These are phyloP conservation scores for Neosalanx taihuensis DNA, from an alignment of 2,797 vertebrate genomes.

Conservation along the genomic window DNA sequence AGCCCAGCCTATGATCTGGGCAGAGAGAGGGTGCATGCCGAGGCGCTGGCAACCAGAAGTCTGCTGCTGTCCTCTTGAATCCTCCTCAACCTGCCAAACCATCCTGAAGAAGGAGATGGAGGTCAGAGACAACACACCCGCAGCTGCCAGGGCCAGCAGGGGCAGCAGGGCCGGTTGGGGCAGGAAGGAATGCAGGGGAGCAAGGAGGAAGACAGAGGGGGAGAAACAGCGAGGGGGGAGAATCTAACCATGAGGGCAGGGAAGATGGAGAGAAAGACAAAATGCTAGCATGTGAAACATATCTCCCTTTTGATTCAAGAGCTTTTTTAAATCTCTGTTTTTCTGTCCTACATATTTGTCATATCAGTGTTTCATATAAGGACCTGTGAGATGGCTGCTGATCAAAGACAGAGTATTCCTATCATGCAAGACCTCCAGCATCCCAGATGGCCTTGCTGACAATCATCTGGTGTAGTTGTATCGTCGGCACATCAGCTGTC, in stretches of 20 bases:
- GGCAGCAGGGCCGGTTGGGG: neutral
- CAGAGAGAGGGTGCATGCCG: constrained; percentile 28
- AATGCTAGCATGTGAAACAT: neutral
- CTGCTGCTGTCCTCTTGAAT: constrained; percentile 64
- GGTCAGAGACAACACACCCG: constrained; percentile 50
- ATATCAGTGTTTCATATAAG: neutral
- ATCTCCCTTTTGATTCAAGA: neutral
- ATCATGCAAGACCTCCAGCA: constrained; percentile 9
- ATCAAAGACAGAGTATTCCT: constrained; percentile 11
- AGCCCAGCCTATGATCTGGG: constrained; percentile 26
- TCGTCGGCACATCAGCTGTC: constrained; percentile 18
- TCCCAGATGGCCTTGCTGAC: neutral
- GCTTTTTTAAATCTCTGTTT: constrained; percentile 8
- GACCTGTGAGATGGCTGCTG: neutral
- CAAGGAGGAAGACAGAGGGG: constrained; percentile 24
- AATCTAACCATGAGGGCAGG: constrained; percentile 30
- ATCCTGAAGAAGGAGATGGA: constrained; percentile 56
- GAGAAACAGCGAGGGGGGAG: neutral
- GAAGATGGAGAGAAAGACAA: constrained; percentile 5
- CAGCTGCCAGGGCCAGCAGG: neutral
- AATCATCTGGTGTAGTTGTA: neutral
- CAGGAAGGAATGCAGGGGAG: neutral
- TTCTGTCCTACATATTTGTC: neutral
- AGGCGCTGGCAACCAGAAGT: constrained; percentile 60
- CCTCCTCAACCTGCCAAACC: constrained; percentile 65